Percentiles rank a stretch among this genome's conserved stretches.
These are phyloP conservation scores for Colistium nudipinnis DNA, from an alignment of 2,113 vertebrate species.

Conservation along the genomic window DNA sequence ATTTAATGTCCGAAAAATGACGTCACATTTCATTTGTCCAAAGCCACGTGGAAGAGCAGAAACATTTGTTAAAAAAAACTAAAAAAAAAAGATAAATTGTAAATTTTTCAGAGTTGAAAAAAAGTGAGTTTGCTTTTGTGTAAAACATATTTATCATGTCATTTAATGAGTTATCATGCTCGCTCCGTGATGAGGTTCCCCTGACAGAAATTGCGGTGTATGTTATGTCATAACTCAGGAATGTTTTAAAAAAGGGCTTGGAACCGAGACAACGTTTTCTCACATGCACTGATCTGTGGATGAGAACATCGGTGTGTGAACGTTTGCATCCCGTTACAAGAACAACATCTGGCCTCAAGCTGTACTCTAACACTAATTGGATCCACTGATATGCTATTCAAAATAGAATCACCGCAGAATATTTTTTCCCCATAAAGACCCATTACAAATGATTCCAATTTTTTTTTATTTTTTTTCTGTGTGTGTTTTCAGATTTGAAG, in stretches of 20 bases:
- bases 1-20: too few species aligned
- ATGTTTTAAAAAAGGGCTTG: constrained; percentile 58
- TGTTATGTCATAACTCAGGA: constrained; percentile 66
- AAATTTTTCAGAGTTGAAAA: too few species aligned
- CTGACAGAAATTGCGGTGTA: constrained; percentile 34
- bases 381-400: constrained; percentile 6
- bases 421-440: too few species aligned
- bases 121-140: background rate
- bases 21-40: too few species aligned
- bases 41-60: too few species aligned
- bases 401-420: too few species aligned
- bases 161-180: constrained; percentile 8
- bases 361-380: constrained; percentile 17
- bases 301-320: constrained; percentile 36
- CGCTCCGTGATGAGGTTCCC: constrained; percentile 50
- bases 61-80: too few species aligned
- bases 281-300: constrained; percentile 31
- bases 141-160: too few species aligned
- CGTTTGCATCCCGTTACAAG: constrained; percentile 36
- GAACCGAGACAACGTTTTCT: constrained; percentile 45
- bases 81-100: too few species aligned
- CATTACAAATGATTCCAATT: too few species aligned
- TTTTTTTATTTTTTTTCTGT: background rate
- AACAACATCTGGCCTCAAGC: constrained; percentile 44
- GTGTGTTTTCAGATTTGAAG: constrained; percentile 82